Evolutionary conservation across 92 coral and sea anemone genomes (phyloP).

Genomic region (Desmophyllum pertusum): DNA sequence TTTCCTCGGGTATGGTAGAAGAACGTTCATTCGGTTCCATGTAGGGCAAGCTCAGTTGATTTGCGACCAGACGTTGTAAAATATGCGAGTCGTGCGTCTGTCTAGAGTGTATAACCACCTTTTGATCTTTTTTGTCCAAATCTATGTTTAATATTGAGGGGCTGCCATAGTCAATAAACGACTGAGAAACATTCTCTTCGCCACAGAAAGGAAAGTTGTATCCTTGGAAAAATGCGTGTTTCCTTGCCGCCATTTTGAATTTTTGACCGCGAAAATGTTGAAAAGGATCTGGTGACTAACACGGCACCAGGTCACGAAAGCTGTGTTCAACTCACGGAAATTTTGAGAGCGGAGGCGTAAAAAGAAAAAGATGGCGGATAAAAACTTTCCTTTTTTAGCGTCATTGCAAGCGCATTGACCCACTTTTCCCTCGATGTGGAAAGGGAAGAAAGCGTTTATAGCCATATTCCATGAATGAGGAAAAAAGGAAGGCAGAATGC

Average conservation of each 20-base stretch:
- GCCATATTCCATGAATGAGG: slow-evolving; percentile 66
- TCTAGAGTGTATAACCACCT: slow-evolving; percentile 46
- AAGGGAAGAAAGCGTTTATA: slow-evolving; percentile 34
- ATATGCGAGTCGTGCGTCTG: slow-evolving; percentile 47
- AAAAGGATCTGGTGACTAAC: slow-evolving; percentile 26
- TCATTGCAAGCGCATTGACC: slow-evolving; percentile 18
- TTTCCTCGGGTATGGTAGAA: slow-evolving; percentile 30
- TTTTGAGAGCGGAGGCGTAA: slow-evolving; percentile 33
- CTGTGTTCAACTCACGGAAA: slow-evolving; percentile 40
- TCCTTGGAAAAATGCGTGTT: slow-evolving; percentile 58
- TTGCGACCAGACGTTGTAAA: slow-evolving; percentile 50
- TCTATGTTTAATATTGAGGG: slow-evolving; percentile 65
- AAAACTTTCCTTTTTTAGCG: slow-evolving; percentile 4
- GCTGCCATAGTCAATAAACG: slow-evolving; percentile 85
- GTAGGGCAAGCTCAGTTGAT: slow-evolving; percentile 75
- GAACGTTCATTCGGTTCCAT: slow-evolving; percentile 58
- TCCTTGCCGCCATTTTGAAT: slow-evolving; percentile 14
- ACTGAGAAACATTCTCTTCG: slow-evolving; percentile 63
- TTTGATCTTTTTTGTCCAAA: slow-evolving; percentile 39
- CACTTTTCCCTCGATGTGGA: slow-evolving; percentile 46
- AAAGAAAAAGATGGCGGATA: slow-evolving; percentile 48
- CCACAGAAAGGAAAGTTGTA: slow-evolving; percentile 80
- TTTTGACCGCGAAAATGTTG: not conserved
- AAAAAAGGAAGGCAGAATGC: slow-evolving; percentile 55
- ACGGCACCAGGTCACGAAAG: slow-evolving; percentile 55